These are phyloP conservation scores for Typhlichthys eigenmanni DNA, from an alignment of 2,797 vertebrate genomes.

Conservation along the genomic window DNA sequence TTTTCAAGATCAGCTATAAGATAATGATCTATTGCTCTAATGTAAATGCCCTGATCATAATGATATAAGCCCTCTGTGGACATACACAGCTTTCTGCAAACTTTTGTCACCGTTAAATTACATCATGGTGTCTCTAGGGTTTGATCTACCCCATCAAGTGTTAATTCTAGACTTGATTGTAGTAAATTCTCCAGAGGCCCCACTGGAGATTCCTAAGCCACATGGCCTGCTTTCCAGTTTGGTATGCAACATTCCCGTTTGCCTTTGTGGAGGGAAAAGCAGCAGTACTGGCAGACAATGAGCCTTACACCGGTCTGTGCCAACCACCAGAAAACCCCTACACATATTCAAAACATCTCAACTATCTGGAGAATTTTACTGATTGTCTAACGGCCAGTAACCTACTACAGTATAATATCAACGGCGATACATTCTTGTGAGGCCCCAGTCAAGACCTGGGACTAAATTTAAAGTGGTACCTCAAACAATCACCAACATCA, in stretches of 20 bases:
- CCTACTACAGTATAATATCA: slow-evolving; percentile 24
- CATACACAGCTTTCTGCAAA: background rate
- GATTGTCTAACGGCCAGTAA: slow-evolving; percentile 27
- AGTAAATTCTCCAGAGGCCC: slow-evolving; percentile 36
- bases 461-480: slow-evolving; percentile 66
- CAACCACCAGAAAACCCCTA: slow-evolving; percentile 24
- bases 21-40: slow-evolving; percentile 10
- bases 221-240: slow-evolving; percentile 49
- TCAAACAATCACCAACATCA: slow-evolving; percentile 51
- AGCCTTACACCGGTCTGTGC: slow-evolving; percentile 17
- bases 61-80: slow-evolving; percentile 4
- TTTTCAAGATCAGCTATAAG: slow-evolving; percentile 1
- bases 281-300: slow-evolving; percentile 34
- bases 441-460: slow-evolving; percentile 50
- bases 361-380: slow-evolving; percentile 35
- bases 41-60: slow-evolving; percentile 10
- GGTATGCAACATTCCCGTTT: slow-evolving; percentile 55
- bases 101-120: slow-evolving; percentile 2
- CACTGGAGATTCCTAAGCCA: slow-evolving; percentile 58
- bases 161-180: slow-evolving; percentile 24
- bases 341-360: slow-evolving; percentile 39
- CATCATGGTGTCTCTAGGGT: slow-evolving; percentile 1
- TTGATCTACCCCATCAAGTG: slow-evolving; percentile 30
- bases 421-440: slow-evolving; percentile 29
- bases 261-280: slow-evolving; percentile 51